Conservation (phyloP, 2,797 vertebrate genomes). For the Phalanger gymnotis region DNA sequence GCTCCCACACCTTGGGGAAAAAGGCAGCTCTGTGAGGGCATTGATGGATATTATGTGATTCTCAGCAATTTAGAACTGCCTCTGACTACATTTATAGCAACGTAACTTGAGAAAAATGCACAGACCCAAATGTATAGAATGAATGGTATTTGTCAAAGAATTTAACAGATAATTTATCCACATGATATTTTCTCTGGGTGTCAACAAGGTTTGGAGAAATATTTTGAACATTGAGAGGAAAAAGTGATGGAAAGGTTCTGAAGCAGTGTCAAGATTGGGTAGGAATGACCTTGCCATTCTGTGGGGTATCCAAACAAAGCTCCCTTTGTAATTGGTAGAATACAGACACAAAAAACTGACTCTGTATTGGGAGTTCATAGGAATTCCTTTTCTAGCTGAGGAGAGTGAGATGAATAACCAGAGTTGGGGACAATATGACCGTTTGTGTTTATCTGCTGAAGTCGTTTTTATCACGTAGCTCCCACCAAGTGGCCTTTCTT, state of each 20-base stretch:
- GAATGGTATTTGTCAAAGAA: slow-evolving; percentile 56
- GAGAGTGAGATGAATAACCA: slow-evolving; percentile 30
- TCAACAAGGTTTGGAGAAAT: slow-evolving; percentile 64
- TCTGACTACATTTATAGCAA: slow-evolving; percentile 41
- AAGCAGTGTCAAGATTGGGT: slow-evolving; percentile 70
- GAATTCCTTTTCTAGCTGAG: slow-evolving; percentile 68
- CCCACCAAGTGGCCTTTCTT: neutral
- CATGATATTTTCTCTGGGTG: slow-evolving; percentile 74
- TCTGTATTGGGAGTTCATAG: slow-evolving; percentile 78
- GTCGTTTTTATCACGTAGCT: neutral
- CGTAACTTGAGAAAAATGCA: slow-evolving; percentile 44
- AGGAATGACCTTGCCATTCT: slow-evolving; percentile 71
- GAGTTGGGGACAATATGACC: neutral
- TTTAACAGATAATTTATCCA: slow-evolving; percentile 67
- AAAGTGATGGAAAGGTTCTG: slow-evolving; percentile 66
- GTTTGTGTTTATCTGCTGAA: slow-evolving; percentile 38
- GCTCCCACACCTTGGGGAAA: neutral
- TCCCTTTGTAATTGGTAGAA: slow-evolving; percentile 78
- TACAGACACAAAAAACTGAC: slow-evolving; percentile 62
- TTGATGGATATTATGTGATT: slow-evolving; percentile 31
- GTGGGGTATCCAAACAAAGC: slow-evolving; percentile 79
- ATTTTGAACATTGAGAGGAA: slow-evolving; percentile 61
- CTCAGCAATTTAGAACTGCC: slow-evolving; percentile 42
- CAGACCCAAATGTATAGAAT: neutral
- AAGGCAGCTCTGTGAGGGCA: slow-evolving; percentile 26